Percentiles rank a stretch among this genome's conserved stretches.
phyloP scores from a whole-genome alignment of 2,113 vertebrate species.

The Brienomyrus brachyistius region DNA sequence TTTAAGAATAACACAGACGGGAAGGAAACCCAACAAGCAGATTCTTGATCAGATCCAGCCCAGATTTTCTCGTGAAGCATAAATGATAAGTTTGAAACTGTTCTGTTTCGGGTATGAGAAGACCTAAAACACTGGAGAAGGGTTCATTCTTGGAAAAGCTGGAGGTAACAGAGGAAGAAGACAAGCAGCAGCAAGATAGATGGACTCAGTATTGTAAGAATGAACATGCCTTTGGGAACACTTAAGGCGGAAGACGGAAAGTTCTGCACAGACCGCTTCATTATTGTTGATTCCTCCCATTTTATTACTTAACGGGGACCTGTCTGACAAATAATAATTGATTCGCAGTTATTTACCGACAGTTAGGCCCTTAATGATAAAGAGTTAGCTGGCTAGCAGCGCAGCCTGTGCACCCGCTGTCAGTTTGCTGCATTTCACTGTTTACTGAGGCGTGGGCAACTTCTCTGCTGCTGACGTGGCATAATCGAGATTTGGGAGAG shows the following conservation, averaged over 20 bases:
- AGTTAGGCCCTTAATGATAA: neutral
- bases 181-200: neutral
- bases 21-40: neutral
- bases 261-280: neutral
- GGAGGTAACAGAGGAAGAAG: neutral
- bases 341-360: neutral
- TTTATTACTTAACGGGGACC: neutral
- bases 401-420: neutral
- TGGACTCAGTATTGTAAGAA: neutral
- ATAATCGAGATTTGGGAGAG: slow-evolving; percentile 46
- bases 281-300: neutral
- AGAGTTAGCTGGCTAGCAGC: neutral
- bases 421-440: neutral
- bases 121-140: neutral
- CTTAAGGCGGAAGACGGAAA: neutral
- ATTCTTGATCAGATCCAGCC: neutral
- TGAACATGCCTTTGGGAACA: neutral
- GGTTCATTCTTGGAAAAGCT: neutral
- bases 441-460: neutral
- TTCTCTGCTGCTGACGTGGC: slow-evolving; percentile 9
- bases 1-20: neutral
- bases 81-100: too few relatives aligned
- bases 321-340: neutral
- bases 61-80: neutral
- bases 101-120: neutral